Evolutionary conservation across 2,888 invertebrate genomes (phyloP), one percentile per base, ranked within the genome.

Genomic region (Candidula unifasciata): DNA sequence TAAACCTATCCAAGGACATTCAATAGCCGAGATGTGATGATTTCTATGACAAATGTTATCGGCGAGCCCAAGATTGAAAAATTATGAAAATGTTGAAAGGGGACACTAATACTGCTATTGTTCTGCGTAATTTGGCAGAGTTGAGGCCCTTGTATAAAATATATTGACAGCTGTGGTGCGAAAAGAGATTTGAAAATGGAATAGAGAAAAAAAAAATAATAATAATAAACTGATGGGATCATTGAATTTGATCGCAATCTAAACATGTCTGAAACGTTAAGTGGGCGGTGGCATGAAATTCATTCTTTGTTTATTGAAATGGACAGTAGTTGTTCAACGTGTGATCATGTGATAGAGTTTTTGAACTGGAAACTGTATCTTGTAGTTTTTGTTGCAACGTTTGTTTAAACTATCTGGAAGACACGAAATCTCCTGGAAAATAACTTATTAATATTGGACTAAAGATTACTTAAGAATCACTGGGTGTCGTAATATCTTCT

Each of bases 21-120:
- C 82, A 74, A 82, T 82, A 73, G 64, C 82, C 54, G 73, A 71
- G 82, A 57, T 82, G 73, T 82, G 82, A 82, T 64, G 69, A 71
- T 80, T 80, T 80, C 71, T 71, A 80, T 71, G 71, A 69, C 74
- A 64, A 44, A 82, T 74, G 74, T 60, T 60, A 82, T 68, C 66
- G 68, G 68, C 30, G 52, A 2, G 69, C 33, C 10, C n/a, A 77
- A 60, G 24, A 68, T n/a, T 76, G 68, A 54, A 52, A 77, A 83
- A 68, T 71, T 76, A 27, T 21, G 16, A 24, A 80, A 57, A 73
- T 52, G 21, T n/a, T 18, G 81, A 64, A 82, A 82, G 60, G 21
- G 1, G 82, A 82, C 35, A 82, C 74, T 82, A 82, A 82, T 74
- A 44, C 82, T 33, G 27, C 10, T 30, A n/a, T 82, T 80, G 80